Evolutionary conservation across 2,888 invertebrate genomes (phyloP).

Genomic region (Acanthopleura granulata): DNA sequence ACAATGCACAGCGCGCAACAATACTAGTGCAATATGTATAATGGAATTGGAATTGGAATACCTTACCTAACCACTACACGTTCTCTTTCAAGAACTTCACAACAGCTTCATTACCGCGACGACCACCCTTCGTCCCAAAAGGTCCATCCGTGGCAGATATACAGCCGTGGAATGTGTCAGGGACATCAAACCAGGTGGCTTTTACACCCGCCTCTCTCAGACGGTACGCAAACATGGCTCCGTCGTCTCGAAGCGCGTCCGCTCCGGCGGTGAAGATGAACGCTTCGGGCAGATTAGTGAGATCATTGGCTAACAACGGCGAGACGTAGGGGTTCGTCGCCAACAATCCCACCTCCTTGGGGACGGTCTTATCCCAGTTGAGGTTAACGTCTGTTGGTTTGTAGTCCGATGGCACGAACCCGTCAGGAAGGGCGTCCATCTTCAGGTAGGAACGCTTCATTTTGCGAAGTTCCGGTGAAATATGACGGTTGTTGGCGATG

Average conservation of each 20-base stretch:
- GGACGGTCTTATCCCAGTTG: background rate
- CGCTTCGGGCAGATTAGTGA: constrained; percentile 45
- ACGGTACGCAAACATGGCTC: constrained; percentile 45
- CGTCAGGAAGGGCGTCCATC: background rate
- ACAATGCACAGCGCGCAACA: no score
- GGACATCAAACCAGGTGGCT: constrained; percentile 11
- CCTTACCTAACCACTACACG: no score
- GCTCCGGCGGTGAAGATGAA: constrained; percentile 50
- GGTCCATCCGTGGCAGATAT: background rate
- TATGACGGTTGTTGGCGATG: background rate
- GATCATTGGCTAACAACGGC: constrained; percentile 47
- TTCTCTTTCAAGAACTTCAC: background rate
- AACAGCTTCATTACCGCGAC: background rate
- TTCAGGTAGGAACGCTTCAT: background rate
- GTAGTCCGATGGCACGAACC: background rate
- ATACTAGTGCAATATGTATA: no score
- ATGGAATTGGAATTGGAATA: no score
- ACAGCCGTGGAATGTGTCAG: constrained; percentile 22
- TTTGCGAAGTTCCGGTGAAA: background rate
- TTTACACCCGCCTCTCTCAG: constrained; percentile 35
- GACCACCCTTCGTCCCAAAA: background rate
- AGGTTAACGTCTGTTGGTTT: background rate
- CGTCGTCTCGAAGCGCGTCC: constrained; percentile 56
- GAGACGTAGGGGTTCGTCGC: constrained; percentile 52
- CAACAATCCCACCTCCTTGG: constrained; percentile 28